A percentile compares a stretch with the other conserved stretches of the same genome.
Conservation (phyloP, 2,888 invertebrate species). For the Microchrysa polita region DNA sequence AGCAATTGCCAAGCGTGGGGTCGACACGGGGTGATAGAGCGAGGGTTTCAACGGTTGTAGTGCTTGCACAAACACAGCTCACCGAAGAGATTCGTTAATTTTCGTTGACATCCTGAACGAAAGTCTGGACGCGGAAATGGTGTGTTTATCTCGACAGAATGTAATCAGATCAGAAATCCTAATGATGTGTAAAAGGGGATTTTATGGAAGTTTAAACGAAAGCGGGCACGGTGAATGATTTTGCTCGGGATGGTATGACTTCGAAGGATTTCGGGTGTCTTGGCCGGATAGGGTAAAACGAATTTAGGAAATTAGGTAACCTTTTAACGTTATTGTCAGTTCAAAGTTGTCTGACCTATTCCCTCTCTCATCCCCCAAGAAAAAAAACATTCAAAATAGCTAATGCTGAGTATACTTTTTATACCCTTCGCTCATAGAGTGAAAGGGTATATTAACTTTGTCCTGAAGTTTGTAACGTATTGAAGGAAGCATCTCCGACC, state of each 20-base stretch:
- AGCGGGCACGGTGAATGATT: background rate
- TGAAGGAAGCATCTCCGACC: too few species aligned
- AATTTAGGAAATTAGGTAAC: background rate
- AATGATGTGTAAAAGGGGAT: constrained; percentile 37
- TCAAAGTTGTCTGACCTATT: background rate
- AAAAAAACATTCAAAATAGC: background rate
- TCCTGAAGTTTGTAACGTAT: too few species aligned
- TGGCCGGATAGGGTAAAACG: background rate
- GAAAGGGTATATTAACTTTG: too few species aligned
- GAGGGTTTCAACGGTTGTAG: too few species aligned
- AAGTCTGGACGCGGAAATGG: constrained; percentile 42
- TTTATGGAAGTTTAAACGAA: constrained; percentile 21
- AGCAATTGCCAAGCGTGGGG: background rate
- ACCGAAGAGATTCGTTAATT: background rate
- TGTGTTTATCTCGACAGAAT: constrained; percentile 42
- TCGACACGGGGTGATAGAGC: constrained; percentile 29
- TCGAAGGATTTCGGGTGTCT: background rate
- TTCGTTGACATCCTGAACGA: background rate
- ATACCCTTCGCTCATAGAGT: too few species aligned
- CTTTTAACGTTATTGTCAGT: background rate
- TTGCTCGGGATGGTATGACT: background rate
- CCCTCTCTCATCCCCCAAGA: too few species aligned
- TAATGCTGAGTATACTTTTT: background rate
- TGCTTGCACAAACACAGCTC: too few species aligned
- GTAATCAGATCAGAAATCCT: constrained; percentile 33